Evolutionary conservation across 2,113 vertebrate species (phyloP), one percentile per base, ranked within the genome.

Genomic region (Lepidothrix coronata): DNA sequence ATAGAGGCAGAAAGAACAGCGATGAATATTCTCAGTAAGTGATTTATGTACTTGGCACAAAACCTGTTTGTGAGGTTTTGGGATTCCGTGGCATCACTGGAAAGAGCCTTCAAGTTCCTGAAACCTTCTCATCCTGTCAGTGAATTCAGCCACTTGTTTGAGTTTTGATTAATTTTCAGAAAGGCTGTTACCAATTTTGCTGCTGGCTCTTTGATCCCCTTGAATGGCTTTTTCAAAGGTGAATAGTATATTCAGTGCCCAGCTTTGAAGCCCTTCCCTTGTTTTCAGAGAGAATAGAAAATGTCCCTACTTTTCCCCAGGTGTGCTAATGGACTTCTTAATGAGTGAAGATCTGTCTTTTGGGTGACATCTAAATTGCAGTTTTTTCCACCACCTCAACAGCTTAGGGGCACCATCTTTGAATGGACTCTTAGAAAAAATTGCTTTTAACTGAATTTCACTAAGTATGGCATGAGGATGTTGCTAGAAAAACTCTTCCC

Each of bases 151-250:
- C 21, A 71, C n/a, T 78, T 85, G 67, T 93, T 92, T 0, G 1
- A 59, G 63, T 87, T 90, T 78, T 94, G 5, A 76, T 84, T 92
- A 72, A 82, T 93, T 93, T 89, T 90, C 57, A 46, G 30, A 86
- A 52, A 75, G 44, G 6, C 28, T 27, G 48, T 77, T 84, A 43
- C 31, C 5, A 62, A 62, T 79, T 74, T 88, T 88, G 33, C 41
- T 87, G 37, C 73, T 79, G 61, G 5, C 44, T 92, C 73, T 95
- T 94, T 94, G 76, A 94, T 93, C 73, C 58, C 9, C 1, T 5
- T 23, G 79, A 74, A 72, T 5, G 68, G 46, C 37, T 52, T 17
- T 86, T 78, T 44, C 83, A 78, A 59, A 92, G 87, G 57, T 77
- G 67, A 73, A 55, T 90, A 8, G 88, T 70, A 12, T 28, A 91